A percentile compares a stretch with the other conserved stretches of the same genome.
Evolutionary conservation across 2,113 vertebrate genomes (phyloP).

Genomic region (Saimiri boliviensis): DNA sequence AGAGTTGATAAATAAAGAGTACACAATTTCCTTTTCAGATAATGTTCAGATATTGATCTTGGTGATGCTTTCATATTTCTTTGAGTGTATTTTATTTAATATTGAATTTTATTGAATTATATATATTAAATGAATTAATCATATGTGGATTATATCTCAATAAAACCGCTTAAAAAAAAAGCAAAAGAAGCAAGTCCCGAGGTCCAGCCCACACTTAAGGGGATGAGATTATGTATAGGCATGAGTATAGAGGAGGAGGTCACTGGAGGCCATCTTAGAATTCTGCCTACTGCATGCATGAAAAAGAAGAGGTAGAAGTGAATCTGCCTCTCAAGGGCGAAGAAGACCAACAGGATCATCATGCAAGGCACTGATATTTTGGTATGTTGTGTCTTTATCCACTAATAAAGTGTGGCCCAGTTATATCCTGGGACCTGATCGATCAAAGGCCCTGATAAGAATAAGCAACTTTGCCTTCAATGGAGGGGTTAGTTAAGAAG

Average conservation of each 20-base stretch:
- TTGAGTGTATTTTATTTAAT: neutral
- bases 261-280: neutral
- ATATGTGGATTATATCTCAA: neutral
- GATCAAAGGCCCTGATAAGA: neutral
- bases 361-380: neutral
- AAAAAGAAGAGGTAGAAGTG: neutral
- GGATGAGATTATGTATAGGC: neutral
- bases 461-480: neutral
- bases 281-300: neutral
- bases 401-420: neutral
- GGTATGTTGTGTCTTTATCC: neutral
- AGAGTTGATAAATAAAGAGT: neutral
- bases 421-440: neutral
- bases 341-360: neutral
- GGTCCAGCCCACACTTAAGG: neutral
- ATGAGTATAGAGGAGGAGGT: neutral
- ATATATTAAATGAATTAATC: neutral
- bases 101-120: neutral
- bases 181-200: neutral
- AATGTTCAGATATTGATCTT: neutral
- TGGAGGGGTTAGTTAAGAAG: neutral
- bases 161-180: neutral
- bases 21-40: neutral
- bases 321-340: neutral
- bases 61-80: neutral